phyloP scores from a whole-genome alignment of 2,888 invertebrate genomes.

The Conomelus anceps region DNA sequence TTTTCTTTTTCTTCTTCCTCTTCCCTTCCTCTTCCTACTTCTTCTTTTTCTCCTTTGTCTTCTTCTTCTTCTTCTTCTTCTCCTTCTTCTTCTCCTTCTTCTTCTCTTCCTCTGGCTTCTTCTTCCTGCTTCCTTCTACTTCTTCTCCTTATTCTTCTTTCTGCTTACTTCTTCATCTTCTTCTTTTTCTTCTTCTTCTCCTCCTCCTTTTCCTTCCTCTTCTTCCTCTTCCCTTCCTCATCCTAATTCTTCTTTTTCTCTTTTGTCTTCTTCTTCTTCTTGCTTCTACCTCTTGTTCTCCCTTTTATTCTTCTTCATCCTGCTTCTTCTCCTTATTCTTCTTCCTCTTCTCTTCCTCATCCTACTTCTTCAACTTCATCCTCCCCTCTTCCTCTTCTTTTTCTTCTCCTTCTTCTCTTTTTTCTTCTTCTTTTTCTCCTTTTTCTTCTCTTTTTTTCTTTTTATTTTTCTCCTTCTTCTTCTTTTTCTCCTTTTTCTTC shows the following conservation, averaged over 20 bases:
- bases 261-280: neutral
- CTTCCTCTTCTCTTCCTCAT: neutral
- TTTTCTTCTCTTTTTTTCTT: neutral
- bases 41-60: neutral
- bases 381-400: neutral
- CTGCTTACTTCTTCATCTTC: too few relatives aligned
- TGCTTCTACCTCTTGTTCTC: neutral
- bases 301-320: neutral
- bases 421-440: neutral
- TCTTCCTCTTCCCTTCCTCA: neutral
- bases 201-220: neutral
- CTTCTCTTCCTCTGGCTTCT: constrained; percentile 2
- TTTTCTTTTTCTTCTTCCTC: neutral
- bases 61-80: constrained; percentile 12
- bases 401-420: neutral
- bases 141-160: constrained; percentile 18
- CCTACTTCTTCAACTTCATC: neutral
- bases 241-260: neutral
- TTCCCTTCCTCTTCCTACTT: neutral
- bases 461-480: neutral
- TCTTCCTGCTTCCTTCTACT: constrained; percentile 24
- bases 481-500: neutral
- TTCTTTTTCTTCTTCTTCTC: neutral
- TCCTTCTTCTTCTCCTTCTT: neutral
- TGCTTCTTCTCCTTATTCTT: too few relatives aligned